These are phyloP conservation scores for Nannoperca obscura DNA, from an alignment of 2,797 vertebrate genomes.

Conservation along the genomic window DNA sequence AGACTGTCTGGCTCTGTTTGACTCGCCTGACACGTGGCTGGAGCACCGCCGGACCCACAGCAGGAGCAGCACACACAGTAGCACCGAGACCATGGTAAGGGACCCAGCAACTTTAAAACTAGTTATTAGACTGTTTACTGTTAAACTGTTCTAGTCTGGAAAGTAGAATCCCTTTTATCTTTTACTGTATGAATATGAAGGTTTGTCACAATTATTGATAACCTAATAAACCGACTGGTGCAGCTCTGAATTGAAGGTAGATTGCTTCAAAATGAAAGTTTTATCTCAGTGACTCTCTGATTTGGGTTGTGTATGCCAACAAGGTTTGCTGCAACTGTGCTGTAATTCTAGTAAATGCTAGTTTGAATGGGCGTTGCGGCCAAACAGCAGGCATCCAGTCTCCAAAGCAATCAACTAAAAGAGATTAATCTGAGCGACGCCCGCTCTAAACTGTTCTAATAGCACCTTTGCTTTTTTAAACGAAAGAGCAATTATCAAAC, in stretches of 20 bases:
- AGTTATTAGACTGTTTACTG: too few relatives aligned
- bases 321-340: background rate
- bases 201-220: background rate
- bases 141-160: background rate
- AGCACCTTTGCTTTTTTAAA: background rate
- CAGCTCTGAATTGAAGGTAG: background rate
- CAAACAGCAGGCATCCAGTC: background rate
- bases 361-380: background rate
- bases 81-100: slow-evolving; percentile 74
- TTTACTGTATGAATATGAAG: background rate
- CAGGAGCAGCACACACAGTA: slow-evolving; percentile 86
- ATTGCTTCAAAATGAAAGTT: background rate
- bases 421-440: background rate
- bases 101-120: background rate
- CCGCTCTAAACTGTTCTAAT: background rate
- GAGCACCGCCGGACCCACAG: slow-evolving; percentile 89
- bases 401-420: slow-evolving; percentile 1
- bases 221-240: background rate
- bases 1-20: slow-evolving; percentile 92
- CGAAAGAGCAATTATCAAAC: background rate
- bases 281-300: background rate
- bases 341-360: slow-evolving; percentile 4
- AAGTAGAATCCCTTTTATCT: background rate
- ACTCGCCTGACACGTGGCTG: slow-evolving; percentile 91
- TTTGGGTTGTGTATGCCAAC: background rate